Conservation (phyloP, 2,113 vertebrate species). For the Pandion haliaetus region DNA sequence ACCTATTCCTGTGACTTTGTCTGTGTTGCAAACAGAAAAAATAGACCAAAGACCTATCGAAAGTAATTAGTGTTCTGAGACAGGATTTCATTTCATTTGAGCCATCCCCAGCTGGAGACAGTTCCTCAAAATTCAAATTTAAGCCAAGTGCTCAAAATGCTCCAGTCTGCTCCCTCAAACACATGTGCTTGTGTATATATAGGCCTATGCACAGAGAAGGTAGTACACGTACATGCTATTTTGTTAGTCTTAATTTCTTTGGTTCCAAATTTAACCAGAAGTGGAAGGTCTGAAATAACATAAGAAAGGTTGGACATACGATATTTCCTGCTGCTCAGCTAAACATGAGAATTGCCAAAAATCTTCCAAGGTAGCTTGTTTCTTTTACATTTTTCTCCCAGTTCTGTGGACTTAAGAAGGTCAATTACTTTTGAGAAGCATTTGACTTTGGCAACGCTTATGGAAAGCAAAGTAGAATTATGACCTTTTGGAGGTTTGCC, state of each 20-base stretch:
- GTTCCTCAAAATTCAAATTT: neutral
- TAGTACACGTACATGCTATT: neutral
- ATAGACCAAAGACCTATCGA: neutral
- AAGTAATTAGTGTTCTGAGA: neutral
- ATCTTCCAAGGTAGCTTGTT: constrained; percentile 64
- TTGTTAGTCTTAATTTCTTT: constrained; percentile 32
- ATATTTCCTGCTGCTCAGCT: constrained; percentile 65
- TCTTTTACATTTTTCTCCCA: constrained; percentile 57
- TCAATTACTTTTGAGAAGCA: constrained; percentile 57
- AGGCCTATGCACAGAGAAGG: neutral
- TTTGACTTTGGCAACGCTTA: constrained; percentile 56
- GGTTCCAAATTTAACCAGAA: constrained; percentile 60
- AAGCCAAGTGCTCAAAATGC: neutral
- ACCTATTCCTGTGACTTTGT: neutral
- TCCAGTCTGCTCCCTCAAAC: neutral
- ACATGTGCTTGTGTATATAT: neutral
- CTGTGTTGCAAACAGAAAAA: neutral
- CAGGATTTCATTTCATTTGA: neutral
- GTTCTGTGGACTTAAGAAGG: constrained; percentile 52
- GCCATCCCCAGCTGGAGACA: neutral
- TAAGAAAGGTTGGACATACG: constrained; percentile 33
- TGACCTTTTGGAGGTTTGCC: constrained; percentile 54
- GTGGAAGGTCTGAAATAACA: constrained; percentile 63
- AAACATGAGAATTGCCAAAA: constrained; percentile 58
- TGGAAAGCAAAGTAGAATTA: constrained; percentile 49